Conservation (phyloP, 2,797 vertebrate species). For the Oryzias dopingdopingensis region DNA sequence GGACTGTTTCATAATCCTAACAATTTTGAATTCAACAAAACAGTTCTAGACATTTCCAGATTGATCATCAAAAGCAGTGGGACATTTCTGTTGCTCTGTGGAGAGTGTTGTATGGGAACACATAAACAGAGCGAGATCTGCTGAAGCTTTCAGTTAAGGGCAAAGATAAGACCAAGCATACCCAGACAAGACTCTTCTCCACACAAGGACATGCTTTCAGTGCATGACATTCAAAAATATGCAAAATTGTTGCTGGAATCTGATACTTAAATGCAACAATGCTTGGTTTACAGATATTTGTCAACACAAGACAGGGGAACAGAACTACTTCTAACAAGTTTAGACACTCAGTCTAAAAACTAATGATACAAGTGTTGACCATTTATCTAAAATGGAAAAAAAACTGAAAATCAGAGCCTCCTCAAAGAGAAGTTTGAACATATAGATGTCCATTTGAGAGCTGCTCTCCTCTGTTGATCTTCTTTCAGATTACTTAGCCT, state of each 20-base stretch:
- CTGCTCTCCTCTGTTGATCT: conserved; percentile 44
- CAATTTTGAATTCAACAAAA: conserved; percentile 45
- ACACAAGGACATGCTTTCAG: conserved; percentile 13
- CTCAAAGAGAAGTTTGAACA: conserved; percentile 34
- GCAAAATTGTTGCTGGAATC: conserved; percentile 1
- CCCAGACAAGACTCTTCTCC: conserved; percentile 16
- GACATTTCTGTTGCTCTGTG: conserved; percentile 17
- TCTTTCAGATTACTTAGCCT: conserved; percentile 49
- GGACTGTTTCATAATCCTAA: conserved; percentile 49
- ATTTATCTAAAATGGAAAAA: not conserved
- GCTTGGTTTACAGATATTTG: not conserved
- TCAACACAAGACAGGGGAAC: not conserved
- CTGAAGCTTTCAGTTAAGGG: conserved; percentile 29
- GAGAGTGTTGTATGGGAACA: conserved; percentile 42
- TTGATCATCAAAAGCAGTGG: conserved; percentile 36
- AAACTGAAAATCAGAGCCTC: not conserved
- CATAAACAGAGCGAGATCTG: conserved; percentile 39
- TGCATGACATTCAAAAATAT: not conserved
- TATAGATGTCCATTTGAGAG: conserved; percentile 35
- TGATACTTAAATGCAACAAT: not conserved
- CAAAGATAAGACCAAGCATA: conserved; percentile 43
- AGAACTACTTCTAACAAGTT: no score
- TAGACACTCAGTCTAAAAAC: no score
- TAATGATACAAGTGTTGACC: no score
- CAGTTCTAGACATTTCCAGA: conserved; percentile 35